Conservation (phyloP, 2,113 vertebrate genomes). For the Vulpes vulpes region DNA sequence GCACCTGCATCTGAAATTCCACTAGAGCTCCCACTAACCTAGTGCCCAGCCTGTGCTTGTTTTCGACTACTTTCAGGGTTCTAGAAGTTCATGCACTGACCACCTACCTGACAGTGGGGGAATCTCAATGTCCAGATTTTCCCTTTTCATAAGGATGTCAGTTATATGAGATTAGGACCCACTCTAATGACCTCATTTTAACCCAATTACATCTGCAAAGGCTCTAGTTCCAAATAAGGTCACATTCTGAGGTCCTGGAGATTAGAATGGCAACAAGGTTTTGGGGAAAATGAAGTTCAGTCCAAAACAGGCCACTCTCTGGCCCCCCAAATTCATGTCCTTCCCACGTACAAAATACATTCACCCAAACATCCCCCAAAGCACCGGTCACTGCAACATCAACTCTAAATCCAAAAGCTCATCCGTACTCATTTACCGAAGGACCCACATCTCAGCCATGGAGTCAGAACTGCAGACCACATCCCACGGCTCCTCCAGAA, state of each 20-base stretch:
- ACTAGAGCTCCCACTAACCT: too few species aligned
- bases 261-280: not conserved
- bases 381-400: not conserved
- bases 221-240: not conserved
- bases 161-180: not conserved
- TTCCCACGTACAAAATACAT: not conserved
- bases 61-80: not conserved
- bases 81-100: not conserved
- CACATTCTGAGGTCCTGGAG: not conserved
- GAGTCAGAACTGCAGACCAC: not conserved
- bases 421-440: not conserved
- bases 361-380: too few species aligned
- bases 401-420: not conserved
- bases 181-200: not conserved
- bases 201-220: not conserved
- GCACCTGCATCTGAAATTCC: not conserved
- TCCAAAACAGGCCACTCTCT: not conserved
- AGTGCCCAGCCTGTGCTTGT: not conserved
- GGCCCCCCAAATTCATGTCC: not conserved
- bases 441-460: not conserved
- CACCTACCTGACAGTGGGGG: not conserved
- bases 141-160: not conserved
- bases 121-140: not conserved
- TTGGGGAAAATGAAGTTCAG: not conserved
- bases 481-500: not conserved